Evolutionary conservation across 2,113 vertebrate genomes (phyloP).

Genomic region (Myocastor coypus): DNA sequence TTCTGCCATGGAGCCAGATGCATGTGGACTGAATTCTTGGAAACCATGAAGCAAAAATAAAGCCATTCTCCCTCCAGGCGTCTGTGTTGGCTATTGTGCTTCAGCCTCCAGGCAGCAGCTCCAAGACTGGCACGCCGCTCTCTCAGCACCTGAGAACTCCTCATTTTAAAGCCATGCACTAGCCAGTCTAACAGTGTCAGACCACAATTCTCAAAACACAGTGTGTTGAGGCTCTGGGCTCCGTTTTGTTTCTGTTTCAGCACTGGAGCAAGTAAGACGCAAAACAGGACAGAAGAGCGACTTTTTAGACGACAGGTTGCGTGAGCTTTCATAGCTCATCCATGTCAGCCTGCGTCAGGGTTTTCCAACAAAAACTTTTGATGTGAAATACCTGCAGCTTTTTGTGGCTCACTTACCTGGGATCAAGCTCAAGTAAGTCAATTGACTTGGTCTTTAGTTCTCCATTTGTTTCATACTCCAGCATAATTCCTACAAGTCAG

Average conservation of each 20-base stretch:
- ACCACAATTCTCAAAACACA: not conserved
- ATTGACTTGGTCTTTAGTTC: constrained; percentile 92
- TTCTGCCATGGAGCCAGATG: not conserved
- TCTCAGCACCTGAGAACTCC: not conserved
- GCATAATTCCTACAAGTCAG: constrained; percentile 91
- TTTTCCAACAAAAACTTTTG: not conserved
- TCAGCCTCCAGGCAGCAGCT: not conserved
- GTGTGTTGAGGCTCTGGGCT: not conserved
- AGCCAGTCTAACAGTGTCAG: not conserved
- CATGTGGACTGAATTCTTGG: not conserved
- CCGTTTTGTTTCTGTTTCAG: not conserved
- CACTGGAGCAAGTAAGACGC: not conserved
- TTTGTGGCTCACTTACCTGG: constrained; percentile 86
- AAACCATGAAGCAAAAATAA: not conserved
- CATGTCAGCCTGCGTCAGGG: accelerated
- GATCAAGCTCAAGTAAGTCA: constrained; percentile 92
- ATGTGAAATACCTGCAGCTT: not conserved
- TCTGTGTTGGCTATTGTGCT: not conserved
- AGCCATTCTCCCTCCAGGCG: not conserved
- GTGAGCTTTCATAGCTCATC: not conserved
- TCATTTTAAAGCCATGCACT: not conserved
- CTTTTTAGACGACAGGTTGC: not conserved
- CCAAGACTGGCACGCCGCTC: not conserved
- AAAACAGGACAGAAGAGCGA: not conserved
- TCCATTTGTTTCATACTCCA: constrained; percentile 93